These are phyloP conservation scores for Protonemura montana DNA, from an alignment of 2,888 invertebrate genomes.

Conservation along the genomic window DNA sequence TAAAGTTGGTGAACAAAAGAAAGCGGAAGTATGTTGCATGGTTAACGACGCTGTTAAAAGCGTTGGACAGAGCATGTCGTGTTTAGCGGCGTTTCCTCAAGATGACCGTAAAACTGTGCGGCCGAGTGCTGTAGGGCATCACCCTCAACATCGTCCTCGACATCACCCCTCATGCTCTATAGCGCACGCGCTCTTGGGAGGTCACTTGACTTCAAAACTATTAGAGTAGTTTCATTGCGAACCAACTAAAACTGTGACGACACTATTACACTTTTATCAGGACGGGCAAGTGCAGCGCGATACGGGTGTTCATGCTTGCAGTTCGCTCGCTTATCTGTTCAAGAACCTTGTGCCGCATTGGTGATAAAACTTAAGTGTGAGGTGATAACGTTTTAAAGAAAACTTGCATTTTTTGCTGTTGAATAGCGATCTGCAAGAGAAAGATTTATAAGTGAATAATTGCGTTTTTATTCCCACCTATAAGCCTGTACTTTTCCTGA, in stretches of 20 bases:
- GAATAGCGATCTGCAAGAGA: not conserved
- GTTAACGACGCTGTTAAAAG: slow-evolving; percentile 36
- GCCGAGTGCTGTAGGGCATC: not conserved
- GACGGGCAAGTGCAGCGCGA: not conserved
- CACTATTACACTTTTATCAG: not conserved
- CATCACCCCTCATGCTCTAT: not conserved
- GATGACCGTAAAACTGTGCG: not conserved
- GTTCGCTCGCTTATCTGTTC: too few relatives aligned
- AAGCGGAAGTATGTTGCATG: slow-evolving; percentile 20
- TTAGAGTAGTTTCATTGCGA: not conserved
- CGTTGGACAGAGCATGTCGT: slow-evolving; percentile 29
- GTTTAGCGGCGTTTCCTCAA: not conserved
- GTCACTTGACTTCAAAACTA: too few relatives aligned
- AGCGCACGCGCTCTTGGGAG: not conserved
- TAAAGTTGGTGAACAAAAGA: slow-evolving; percentile 34
- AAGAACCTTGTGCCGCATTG: not conserved
- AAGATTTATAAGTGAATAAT: not conserved
- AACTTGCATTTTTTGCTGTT: not conserved
- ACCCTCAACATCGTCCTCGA: not conserved
- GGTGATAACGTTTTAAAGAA: not conserved
- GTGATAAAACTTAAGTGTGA: not conserved
- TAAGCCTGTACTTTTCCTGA: not conserved
- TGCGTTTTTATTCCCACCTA: not conserved
- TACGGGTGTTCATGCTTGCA: not conserved
- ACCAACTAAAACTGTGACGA: not conserved